Base-by-base conservation (phyloP, 2,888 invertebrate genomes). In the Cephus runcator region DNA sequence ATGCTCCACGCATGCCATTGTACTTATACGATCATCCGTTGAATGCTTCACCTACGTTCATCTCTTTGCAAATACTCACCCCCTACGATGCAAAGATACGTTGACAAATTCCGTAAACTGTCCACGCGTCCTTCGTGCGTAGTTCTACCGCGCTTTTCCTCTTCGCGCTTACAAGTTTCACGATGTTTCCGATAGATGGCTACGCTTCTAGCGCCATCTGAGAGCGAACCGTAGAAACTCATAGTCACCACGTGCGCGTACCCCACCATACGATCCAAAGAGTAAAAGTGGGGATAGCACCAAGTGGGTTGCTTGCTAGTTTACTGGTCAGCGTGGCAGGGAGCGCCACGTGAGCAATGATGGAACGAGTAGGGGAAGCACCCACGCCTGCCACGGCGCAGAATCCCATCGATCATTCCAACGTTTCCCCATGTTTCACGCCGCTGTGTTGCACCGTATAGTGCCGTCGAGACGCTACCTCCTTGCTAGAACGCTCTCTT, bases 341-440 rank as follows among this genome's bases (percentile, higher is more conserved):
- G 81, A 82, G 82, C 83, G 83, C 34, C 73, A 76, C 75, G 73
- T 79, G 71, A 78, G 71, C 71, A 33, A 15, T 71, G 31, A 33
- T 71, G 71, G 31, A 71, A 33, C 12, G 71, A 33, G 71, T 31
- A 33, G 31, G 71, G 71, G 71, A 89, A 89, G 89, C 92, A 92
- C 89, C 92, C 83, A 85, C 87, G 89, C 87, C 87, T 82, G 85
- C 87, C 83, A 90, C 88, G 85, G 91, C 91, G 91, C 91, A 90
- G 91, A 91, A 90, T 91, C 90, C 88, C 91, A 91, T 91, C 90
- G 91, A 91, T 91, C 91, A 91, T 91, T 90, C 88, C 84, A 84
- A 85, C 88, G 89, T 90, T 89, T 88, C 87, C 85, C 87, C 88
- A 87, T 88, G 89, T 87, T 89, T 88, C 88, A 89, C 88, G 87